Evolutionary conservation across 2,797 vertebrate genomes (phyloP).

Genomic region (Trachops cirrhosus): DNA sequence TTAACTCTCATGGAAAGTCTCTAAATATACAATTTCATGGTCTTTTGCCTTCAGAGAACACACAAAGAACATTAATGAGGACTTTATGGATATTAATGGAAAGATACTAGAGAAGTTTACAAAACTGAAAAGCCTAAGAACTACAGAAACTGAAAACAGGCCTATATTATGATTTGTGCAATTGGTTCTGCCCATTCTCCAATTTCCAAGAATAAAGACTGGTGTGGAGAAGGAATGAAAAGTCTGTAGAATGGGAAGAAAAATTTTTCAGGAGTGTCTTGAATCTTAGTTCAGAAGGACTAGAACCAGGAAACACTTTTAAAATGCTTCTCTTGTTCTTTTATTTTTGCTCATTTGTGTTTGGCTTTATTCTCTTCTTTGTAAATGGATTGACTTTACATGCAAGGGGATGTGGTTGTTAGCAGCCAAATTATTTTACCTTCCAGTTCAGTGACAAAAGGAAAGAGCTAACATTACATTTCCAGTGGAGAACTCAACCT

Average conservation of each 20-base stretch:
- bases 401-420: neutral
- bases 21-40: neutral
- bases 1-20: neutral
- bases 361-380: neutral
- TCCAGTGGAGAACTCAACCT: neutral
- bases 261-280: neutral
- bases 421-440: neutral
- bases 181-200: neutral
- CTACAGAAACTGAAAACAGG: neutral
- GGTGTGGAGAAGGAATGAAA: neutral
- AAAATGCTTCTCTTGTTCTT: neutral
- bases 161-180: neutral
- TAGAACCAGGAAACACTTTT: neutral
- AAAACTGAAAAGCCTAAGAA: neutral
- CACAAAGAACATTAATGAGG: neutral
- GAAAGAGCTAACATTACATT: neutral
- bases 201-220: neutral
- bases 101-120: neutral
- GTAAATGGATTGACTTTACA: neutral
- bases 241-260: neutral
- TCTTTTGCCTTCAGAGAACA: neutral
- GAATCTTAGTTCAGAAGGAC: neutral
- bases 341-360: neutral
- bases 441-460: neutral
- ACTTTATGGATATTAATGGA: neutral